A percentile compares a stretch with the other conserved stretches of the same genome.
phyloP scores from a whole-genome alignment of 2,113 vertebrate genomes.

The Corythoichthys haematopterus region DNA sequence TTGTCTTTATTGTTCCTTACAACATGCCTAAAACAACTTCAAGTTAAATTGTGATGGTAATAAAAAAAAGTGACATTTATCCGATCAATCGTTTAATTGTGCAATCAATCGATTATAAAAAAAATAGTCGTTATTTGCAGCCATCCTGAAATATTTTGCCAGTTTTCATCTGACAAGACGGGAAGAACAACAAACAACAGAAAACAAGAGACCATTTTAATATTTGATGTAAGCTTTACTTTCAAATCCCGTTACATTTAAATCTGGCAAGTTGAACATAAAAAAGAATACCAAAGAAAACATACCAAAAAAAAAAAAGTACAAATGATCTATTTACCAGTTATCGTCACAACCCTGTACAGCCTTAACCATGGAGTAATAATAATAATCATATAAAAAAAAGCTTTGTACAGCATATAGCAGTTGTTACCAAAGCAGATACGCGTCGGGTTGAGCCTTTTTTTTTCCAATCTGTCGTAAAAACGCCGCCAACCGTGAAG shows the following conservation, averaged over 20 bases:
- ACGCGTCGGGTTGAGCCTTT: constrained; percentile 72
- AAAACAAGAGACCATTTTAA: constrained; percentile 31
- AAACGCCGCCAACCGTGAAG: not conserved
- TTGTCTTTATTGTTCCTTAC: too few relatives aligned
- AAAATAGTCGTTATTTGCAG: too few relatives aligned
- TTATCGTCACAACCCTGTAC: constrained; percentile 99
- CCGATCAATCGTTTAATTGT: too few relatives aligned
- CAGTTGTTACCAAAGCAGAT: constrained; percentile 81
- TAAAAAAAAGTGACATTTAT: too few relatives aligned
- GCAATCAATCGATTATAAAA: too few relatives aligned
- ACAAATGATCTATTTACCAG: constrained; percentile 87
- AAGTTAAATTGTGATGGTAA: too few relatives aligned
- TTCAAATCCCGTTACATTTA: constrained; percentile 99
- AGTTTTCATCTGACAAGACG: too few relatives aligned
- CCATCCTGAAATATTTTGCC: too few relatives aligned
- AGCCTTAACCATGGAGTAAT: constrained; percentile 93
- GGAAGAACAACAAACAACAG: constrained; percentile 26
- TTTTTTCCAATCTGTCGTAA: constrained; percentile 61
- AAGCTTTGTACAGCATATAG: constrained; percentile 99
- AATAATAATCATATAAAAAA: constrained; percentile 77
- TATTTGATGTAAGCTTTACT: constrained; percentile 98
- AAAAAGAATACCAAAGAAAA: constrained; percentile 77
- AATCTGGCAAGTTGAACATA: constrained; percentile 97
- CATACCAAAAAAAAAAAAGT: constrained; percentile 63
- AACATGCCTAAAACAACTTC: too few relatives aligned